A percentile compares a stretch with the other conserved stretches of the same genome.
These are phyloP conservation scores for Calosoma granatense DNA, from an alignment of 1,140 invertebrate species.

Conservation along the genomic window DNA sequence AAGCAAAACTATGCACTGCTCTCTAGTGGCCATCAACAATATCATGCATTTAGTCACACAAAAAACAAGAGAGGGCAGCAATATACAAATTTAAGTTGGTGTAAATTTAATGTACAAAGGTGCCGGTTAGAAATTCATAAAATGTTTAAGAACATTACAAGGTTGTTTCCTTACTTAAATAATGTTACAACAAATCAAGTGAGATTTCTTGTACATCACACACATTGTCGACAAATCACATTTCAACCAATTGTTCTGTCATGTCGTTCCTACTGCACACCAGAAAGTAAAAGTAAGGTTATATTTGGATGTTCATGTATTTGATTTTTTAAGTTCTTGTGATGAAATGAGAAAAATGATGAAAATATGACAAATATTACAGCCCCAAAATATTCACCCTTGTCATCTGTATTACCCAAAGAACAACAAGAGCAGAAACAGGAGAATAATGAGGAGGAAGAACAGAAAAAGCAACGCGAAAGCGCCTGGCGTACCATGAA, in stretches of 20 bases:
- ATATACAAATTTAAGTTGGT: neutral
- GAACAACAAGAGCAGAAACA: conserved; percentile 25
- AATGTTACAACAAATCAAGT: neutral
- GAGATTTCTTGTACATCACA: neutral
- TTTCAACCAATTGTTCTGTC: neutral
- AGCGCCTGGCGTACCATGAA: conserved; percentile 44
- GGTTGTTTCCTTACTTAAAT: neutral
- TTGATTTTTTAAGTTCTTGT: too few species aligned
- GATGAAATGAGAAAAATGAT: too few species aligned
- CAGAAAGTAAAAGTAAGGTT: neutral
- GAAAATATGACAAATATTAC: too few species aligned
- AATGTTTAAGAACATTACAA: neutral
- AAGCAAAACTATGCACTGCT: too few species aligned
- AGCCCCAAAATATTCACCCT: neutral
- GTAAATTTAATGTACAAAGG: neutral
- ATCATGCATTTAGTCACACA: too few species aligned
- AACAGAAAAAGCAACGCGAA: conserved; percentile 38
- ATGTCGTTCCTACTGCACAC: neutral
- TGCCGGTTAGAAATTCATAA: too few species aligned
- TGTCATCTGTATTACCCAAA: conserved; percentile 19
- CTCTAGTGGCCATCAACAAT: too few species aligned
- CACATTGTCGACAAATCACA: neutral
- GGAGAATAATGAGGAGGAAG: conserved; percentile 32
- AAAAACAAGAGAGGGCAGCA: neutral
- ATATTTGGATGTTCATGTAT: too few species aligned